These are phyloP conservation scores for Rhinichthys osculus DNA, from an alignment of 2,797 vertebrate species.

Conservation along the genomic window DNA sequence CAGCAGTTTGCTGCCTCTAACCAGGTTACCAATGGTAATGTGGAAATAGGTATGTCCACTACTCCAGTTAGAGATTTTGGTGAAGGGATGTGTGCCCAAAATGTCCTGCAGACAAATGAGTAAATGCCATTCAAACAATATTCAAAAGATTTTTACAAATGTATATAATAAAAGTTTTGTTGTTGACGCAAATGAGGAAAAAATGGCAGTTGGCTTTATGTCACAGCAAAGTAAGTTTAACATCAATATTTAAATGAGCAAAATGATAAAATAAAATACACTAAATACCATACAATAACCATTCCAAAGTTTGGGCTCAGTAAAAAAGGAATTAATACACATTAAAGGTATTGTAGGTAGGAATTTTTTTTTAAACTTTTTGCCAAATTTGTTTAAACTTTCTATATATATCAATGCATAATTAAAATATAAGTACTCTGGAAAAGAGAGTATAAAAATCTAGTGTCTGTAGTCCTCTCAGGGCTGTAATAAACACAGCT, in stretches of 20 bases:
- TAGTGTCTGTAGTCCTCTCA: too few species aligned
- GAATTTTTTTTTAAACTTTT: too few species aligned
- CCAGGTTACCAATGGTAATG: slow-evolving; percentile 96
- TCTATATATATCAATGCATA: too few species aligned
- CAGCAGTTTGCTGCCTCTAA: slow-evolving; percentile 94
- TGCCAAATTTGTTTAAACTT: too few species aligned
- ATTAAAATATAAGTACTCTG: too few species aligned
- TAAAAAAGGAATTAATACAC: background rate
- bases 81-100: slow-evolving; percentile 95
- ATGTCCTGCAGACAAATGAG: slow-evolving; percentile 83
- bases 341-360: too few species aligned
- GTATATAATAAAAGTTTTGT: background rate
- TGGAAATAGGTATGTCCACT: slow-evolving; percentile 99
- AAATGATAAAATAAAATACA: background rate
- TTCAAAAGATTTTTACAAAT: background rate
- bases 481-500: too few species aligned
- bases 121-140: background rate
- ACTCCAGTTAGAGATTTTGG: slow-evolving; percentile 99
- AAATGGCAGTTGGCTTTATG: background rate
- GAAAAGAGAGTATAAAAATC: too few species aligned
- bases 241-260: background rate
- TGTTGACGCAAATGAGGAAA: background rate
- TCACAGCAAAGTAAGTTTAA: background rate
- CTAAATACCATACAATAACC: background rate
- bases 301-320: background rate